Conservation (phyloP, 2,113 vertebrate species). For the Bungarus multicinctus region DNA sequence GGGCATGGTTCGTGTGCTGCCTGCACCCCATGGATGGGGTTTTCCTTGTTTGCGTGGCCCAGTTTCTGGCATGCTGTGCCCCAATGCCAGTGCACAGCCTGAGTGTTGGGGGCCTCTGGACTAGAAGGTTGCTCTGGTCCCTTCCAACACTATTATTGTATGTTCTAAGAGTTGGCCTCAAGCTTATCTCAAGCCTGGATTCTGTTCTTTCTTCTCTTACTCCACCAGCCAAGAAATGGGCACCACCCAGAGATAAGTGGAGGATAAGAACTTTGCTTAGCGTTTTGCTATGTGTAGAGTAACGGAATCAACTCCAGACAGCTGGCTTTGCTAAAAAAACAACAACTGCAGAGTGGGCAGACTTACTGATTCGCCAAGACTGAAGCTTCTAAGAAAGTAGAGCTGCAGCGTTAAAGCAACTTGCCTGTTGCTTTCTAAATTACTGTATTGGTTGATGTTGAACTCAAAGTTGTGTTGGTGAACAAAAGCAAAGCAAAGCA, state of each 20-base stretch:
- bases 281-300: neutral
- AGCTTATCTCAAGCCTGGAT: neutral
- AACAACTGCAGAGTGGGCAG: neutral
- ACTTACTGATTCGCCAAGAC: neutral
- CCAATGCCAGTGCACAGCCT: too few relatives aligned
- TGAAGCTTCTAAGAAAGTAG: neutral
- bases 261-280: neutral
- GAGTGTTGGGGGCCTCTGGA: too few relatives aligned
- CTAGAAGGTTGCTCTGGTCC: too few relatives aligned
- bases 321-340: neutral
- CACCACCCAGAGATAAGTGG: neutral
- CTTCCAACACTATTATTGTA: too few relatives aligned
- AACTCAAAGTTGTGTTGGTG: neutral
- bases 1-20: too few relatives aligned
- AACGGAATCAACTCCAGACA: neutral
- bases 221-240: neutral
- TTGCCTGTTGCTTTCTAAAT: neutral
- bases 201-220: neutral
- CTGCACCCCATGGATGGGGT: too few relatives aligned
- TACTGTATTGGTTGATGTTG: neutral
- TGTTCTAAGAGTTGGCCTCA: neutral
- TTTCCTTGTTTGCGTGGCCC: too few relatives aligned
- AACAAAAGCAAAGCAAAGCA: rapidly evolving
- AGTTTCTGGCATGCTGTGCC: too few relatives aligned
- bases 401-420: neutral